Conservation (phyloP, 2,888 invertebrate genomes). For the Ophioninae sp. region DNA sequence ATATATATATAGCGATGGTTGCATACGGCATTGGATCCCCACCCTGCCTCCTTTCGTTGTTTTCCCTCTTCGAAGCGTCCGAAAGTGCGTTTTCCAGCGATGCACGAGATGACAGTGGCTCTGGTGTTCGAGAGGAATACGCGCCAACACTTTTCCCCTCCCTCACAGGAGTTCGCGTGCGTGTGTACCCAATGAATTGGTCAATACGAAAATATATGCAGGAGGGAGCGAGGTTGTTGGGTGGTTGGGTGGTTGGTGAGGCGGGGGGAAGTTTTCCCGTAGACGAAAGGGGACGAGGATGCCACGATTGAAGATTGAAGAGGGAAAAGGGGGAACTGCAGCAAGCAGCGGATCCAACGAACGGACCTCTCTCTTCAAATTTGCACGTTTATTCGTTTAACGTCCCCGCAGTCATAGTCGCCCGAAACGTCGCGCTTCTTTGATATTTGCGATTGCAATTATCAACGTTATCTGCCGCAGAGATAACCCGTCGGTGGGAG, state of each 20-base stretch:
- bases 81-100: conserved; percentile 49
- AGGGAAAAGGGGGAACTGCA: too few relatives aligned
- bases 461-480: conserved; percentile 37
- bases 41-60: neutral
- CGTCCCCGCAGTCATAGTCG: conserved; percentile 70
- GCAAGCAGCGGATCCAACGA: conserved; percentile 16
- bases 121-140: conserved; percentile 43
- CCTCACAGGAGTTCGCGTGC: conserved; percentile 32
- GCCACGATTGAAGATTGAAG: neutral
- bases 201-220: conserved; percentile 45
- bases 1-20: neutral
- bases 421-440: conserved; percentile 71
- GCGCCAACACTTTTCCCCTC: conserved; percentile 49
- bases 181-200: conserved; percentile 25
- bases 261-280: neutral
- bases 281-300: neutral
- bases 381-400: conserved; percentile 80
- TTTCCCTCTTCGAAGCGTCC: conserved; percentile 33
- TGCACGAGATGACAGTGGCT: conserved; percentile 28
- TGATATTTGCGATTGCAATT: conserved; percentile 65
- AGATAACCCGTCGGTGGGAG: conserved; percentile 19
- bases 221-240: conserved; percentile 1
- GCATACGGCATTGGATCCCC: neutral
- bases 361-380: conserved; percentile 71
- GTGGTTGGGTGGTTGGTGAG: too few relatives aligned